Base-by-base conservation (phyloP, 2,797 vertebrate genomes). In the Garrulus glandarius region DNA sequence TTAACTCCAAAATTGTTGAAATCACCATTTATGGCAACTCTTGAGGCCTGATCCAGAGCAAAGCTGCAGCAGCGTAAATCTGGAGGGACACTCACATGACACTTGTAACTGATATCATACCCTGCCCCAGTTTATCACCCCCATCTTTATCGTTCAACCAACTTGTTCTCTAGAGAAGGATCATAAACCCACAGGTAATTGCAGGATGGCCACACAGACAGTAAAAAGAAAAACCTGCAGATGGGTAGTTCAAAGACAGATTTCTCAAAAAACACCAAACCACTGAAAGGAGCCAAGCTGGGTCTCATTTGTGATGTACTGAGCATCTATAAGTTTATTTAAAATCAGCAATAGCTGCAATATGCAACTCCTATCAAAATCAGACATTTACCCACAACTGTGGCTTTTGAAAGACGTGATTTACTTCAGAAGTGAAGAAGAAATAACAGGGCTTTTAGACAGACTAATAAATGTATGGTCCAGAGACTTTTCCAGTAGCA, bases 111-210 rank as follows among this genome's bases (percentile, higher is more conserved):
- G 85, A 93, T 95, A 91, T 90, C 82, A 70, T 59, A 37, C 63
- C 61, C 85, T 92, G 84, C 84, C 68, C 82, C 55, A 27, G 65
- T 93, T 97, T 96, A 94, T 95, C 92, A 88, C 89, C 74, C 67
- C 70, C 87, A 90, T 96, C 89, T 88, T 88, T 96, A 59, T 87
- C 75, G 34, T 90, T 67, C 72, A 23, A 78, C 87, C 89, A 84
- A 91, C 92, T 92, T 70, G 82, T 69, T 88, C 95, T 95, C 93
- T 44, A 65, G 94, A 93, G 92, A 65, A 94, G 91, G 92, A 93
- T 88, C 92, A 94, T 96, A 94, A 97, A 95, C 92, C 92, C 91
- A 90, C 91, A 92, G 94, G 94, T 96, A 97, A 96, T 92, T 94
- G 95, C 91, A 93, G 89, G 87, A 92, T 93, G 95, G 87, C 95